Evolutionary conservation across 2,888 invertebrate species (phyloP), one percentile per base, ranked within the genome.

Genomic region (Mesorhabditis sp.): DNA sequence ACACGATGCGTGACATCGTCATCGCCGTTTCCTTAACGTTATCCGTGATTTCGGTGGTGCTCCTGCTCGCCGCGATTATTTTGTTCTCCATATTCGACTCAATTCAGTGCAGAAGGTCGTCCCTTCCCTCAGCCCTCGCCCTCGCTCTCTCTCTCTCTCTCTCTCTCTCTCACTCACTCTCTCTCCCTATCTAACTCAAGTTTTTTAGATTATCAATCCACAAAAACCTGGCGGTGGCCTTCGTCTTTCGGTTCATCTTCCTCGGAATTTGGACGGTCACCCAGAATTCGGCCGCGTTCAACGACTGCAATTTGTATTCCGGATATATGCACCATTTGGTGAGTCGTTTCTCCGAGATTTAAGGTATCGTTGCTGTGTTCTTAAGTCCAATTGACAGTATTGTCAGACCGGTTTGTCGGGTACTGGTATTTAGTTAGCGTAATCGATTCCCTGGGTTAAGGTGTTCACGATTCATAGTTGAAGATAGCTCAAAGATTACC

Each of bases 151-250:
- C 28, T 28, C 28, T 28, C 28, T 28, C 28, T 28, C 28, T 28
- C 28, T 28, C 28, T 28, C 28, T 28, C 28, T 28, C 28, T 28
- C 28, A 1, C 28, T 28, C 28, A 1, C 28, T 28, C 28, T 28
- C 28, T n/a, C 58, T n/a, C 58, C 2, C 10, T 50, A 2, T 10
- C n/a, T 10, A n/a, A n/a, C n/a, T n/a, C n/a, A n/a, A n/a, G n/a
- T n/a, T 77, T 84, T 45, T 84, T 83, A 70, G 78, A 66, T 66
- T 78, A n/a, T 78, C 76, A 10, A 78, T 78, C 61, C 78, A 78
- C 63, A 78, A 87, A 76, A 86, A 88, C 73, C 82, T 88, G 65
- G 87, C 88, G 5, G 78, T 86, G 3, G 87, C 88, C 7, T 88
- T 88, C 82, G 87, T 88, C 42, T 82, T 88, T 63, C 86, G 88